These are phyloP conservation scores for Araneus ventricosus DNA, from an alignment of 1,140 invertebrate species.

Conservation along the genomic window DNA sequence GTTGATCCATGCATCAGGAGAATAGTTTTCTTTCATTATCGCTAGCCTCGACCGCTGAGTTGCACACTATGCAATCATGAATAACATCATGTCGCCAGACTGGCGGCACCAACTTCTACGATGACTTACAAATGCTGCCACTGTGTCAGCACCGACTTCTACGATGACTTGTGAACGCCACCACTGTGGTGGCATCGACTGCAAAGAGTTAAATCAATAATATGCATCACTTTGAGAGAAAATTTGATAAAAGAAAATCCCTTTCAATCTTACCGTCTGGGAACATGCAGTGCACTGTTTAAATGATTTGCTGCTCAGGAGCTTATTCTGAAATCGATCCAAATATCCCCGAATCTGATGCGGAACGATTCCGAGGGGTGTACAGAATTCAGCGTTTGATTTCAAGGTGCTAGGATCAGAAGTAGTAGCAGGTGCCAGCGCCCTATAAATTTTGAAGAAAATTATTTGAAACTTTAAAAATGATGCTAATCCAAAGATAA, in stretches of 20 bases:
- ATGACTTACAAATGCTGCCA: too few species aligned
- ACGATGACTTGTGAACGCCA: too few species aligned
- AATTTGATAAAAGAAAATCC: background rate
- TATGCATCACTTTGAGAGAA: background rate
- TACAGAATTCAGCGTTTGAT: slow-evolving; percentile 74
- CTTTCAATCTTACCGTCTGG: slow-evolving; percentile 80
- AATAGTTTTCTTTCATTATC: too few species aligned
- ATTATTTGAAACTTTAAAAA: background rate
- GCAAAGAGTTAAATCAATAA: too few species aligned
- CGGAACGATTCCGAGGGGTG: slow-evolving; percentile 90
- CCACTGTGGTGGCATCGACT: too few species aligned
- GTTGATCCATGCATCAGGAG: too few species aligned
- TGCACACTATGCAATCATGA: too few species aligned
- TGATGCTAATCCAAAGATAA: background rate
- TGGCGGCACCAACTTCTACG: too few species aligned
- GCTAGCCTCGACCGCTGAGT: too few species aligned
- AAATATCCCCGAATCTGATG: slow-evolving; percentile 97
- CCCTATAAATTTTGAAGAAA: background rate
- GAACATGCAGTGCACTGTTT: slow-evolving; percentile 96
- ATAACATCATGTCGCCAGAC: too few species aligned
- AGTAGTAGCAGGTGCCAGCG: background rate
- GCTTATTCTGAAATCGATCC: slow-evolving; percentile 87
- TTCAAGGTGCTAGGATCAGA: slow-evolving; percentile 43
- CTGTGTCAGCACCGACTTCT: too few species aligned
- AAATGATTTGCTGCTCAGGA: slow-evolving; percentile 91